Evolutionary conservation across 2,797 vertebrate genomes (phyloP), one percentile per base, ranked within the genome.

Genomic region (Vultur gryphus): DNA sequence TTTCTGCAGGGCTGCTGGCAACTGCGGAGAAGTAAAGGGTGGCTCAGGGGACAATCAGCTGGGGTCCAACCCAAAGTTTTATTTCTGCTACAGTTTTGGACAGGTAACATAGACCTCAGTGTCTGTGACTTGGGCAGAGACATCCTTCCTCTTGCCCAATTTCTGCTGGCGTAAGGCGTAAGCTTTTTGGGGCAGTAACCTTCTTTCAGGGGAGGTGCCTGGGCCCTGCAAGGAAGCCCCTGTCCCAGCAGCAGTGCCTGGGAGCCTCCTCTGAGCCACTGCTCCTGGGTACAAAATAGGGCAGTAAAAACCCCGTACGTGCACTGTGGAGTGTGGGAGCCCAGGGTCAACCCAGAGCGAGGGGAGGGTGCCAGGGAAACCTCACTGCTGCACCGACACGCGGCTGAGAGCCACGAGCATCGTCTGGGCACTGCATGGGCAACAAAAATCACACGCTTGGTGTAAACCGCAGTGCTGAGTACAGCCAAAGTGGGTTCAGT

Each of bases 1-100:
- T 14, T 49, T 13, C 54, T 24, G 48, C n/a, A 10, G 66, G 20
- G 52, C 37, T 15, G 49, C 49, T 24, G 28, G 28, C 1, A 1
- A 6, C 37, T 1, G 0, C 0, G 0, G 33, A 12, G 48, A 21
- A 6, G 28, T 3, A 6, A 31, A 33, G 65, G 57, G 9, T 12
- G 72, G 55, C n/a, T 35, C 51, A 6, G 51, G 39, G 31, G 10
- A 64, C 11, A 6, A 4, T 17, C 16, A 4, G 23, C 19, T 18
- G 57, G 16, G 12, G 6, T 35, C 57, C 35, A 1, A 4, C 5
- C 17, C 18, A 12, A 15, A 20, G 7, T 5, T 62, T 55, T 69
- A 13, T 7, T 62, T 37, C 46, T 89, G 59, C 28, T 13, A 0
- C 24, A 12, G 0, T 44, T 79, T n/a, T 11, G 64, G 55, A 5